phyloP scores from a whole-genome alignment of 2,113 vertebrate genomes.

The Pelodiscus sinensis region DNA sequence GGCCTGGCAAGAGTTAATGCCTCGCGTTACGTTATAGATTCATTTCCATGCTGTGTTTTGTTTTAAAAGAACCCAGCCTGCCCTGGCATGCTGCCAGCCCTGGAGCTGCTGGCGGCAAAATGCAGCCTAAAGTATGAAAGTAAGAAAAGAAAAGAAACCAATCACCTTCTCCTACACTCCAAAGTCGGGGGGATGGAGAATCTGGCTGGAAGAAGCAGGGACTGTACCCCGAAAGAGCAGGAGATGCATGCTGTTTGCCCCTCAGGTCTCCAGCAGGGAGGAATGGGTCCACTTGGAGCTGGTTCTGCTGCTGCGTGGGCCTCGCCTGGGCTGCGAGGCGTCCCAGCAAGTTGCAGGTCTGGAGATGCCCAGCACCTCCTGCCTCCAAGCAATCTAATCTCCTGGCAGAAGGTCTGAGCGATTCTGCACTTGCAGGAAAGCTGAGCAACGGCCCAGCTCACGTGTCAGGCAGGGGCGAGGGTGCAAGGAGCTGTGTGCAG shows the following conservation, averaged over 20 bases:
- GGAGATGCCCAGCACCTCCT: slow-evolving; percentile 68
- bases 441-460: not conserved
- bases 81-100: slow-evolving; percentile 48
- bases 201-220: not conserved
- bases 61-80: slow-evolving; percentile 64
- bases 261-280: not conserved
- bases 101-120: slow-evolving; percentile 55
- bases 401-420: slow-evolving; percentile 26
- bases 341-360: slow-evolving; percentile 65
- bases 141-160: slow-evolving; percentile 54
- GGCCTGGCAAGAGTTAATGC: slow-evolving; percentile 51
- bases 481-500: not conserved
- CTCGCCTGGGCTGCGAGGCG: not conserved
- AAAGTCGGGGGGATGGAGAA: not conserved
- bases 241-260: rapidly evolving
- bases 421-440: slow-evolving; percentile 7
- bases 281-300: slow-evolving; percentile 22
- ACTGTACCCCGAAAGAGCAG: not conserved
- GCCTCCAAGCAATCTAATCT: slow-evolving; percentile 29
- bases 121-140: slow-evolving; percentile 52
- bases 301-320: not conserved
- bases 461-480: not conserved
- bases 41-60: slow-evolving; percentile 66
- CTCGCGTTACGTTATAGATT: slow-evolving; percentile 62
- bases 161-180: slow-evolving; percentile 1